Conservation (phyloP, 2,888 invertebrate species). For the Pecten maximus region DNA sequence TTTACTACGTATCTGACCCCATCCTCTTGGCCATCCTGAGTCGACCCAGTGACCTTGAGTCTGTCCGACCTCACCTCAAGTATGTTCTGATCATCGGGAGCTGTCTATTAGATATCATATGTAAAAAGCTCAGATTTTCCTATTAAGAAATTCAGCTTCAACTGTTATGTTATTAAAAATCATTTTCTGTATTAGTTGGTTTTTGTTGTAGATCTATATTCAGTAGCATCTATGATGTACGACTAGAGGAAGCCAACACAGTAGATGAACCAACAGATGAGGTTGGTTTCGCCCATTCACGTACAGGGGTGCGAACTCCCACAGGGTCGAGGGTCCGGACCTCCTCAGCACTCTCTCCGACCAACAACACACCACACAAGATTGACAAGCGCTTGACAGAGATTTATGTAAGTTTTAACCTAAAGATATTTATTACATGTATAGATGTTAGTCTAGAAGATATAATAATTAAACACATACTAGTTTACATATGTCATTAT, state of each 20-base stretch:
- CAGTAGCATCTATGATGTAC: slow-evolving; percentile 78
- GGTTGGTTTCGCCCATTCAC: slow-evolving; percentile 60
- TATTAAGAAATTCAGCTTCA: no score
- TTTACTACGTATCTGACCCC: slow-evolving; percentile 82
- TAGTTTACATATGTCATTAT: no score
- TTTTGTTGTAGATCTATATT: slow-evolving; percentile 75
- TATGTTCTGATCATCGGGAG: slow-evolving; percentile 54
- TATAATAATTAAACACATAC: no score
- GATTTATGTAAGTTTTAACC: slow-evolving; percentile 75
- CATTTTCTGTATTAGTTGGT: background rate
- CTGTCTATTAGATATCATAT: no score
- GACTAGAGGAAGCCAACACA: slow-evolving; percentile 73
- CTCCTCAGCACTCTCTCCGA: slow-evolving; percentile 62
- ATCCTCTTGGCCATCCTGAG: slow-evolving; percentile 80
- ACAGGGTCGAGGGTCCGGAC: slow-evolving; percentile 63
- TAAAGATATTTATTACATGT: background rate
- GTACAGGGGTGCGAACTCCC: slow-evolving; percentile 55
- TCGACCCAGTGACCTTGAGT: slow-evolving; percentile 80
- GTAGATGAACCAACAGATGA: slow-evolving; percentile 68
- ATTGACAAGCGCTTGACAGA: slow-evolving; percentile 80
- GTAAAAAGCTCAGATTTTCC: no score
- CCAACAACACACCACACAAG: slow-evolving; percentile 74
- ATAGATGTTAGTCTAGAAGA: background rate
- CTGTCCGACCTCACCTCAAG: slow-evolving; percentile 80
- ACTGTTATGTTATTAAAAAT: no score